A percentile compares a stretch with the other conserved stretches of the same genome.
These are phyloP conservation scores for Apodemus speciosus DNA, from an alignment of 2,113 vertebrate genomes.

Conservation along the genomic window DNA sequence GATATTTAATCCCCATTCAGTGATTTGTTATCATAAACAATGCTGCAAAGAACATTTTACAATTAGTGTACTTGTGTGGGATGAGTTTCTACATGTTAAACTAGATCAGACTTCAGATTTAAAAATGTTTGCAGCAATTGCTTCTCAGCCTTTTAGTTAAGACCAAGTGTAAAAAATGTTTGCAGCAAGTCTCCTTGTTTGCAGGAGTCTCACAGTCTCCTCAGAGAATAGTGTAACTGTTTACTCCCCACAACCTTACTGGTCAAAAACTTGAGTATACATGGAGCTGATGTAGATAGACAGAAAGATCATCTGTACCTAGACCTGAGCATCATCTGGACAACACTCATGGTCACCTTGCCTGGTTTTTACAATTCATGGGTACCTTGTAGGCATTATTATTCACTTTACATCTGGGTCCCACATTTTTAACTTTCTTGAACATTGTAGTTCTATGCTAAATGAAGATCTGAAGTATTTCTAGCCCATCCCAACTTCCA, in stretches of 20 bases:
- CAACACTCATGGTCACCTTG: neutral
- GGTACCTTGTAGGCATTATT: neutral
- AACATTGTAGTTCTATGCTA: neutral
- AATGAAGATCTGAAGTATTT: neutral
- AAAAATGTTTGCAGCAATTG: neutral
- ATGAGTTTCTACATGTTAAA: neutral
- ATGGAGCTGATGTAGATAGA: neutral
- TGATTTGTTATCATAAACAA: conserved; percentile 30
- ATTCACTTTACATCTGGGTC: neutral
- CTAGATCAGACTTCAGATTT: conserved; percentile 1
- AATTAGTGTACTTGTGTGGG: neutral
- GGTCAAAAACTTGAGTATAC: conserved; percentile 3
- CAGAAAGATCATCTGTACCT: neutral
- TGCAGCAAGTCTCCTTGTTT: too few relatives aligned
- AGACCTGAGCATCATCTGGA: neutral
- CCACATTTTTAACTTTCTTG: neutral
- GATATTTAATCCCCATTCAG: conserved; percentile 3
- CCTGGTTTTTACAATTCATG: neutral
- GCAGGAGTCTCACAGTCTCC: neutral
- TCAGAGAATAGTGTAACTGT: neutral
- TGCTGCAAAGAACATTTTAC: neutral
- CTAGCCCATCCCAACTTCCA: neutral
- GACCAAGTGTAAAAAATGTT: neutral
- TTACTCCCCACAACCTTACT: neutral
- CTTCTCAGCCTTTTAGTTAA: neutral